These are phyloP conservation scores for Orbicella faveolata DNA, from an alignment of 64 coral and sea anemone species.

Conservation along the genomic window DNA sequence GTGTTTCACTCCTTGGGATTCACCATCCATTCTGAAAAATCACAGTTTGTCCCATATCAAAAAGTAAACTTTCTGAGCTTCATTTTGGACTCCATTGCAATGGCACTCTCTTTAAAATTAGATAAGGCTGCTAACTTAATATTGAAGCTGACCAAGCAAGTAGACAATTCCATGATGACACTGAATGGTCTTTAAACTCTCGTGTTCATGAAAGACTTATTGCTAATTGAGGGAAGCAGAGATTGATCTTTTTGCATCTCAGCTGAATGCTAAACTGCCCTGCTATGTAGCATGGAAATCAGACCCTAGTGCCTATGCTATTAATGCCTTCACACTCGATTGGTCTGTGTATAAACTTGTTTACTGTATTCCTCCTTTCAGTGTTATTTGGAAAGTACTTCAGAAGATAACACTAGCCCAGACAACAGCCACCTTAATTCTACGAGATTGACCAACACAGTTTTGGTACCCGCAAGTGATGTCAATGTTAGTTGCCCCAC, in stretches of 20 bases:
- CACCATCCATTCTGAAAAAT: constrained; percentile 43
- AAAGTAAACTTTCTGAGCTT: constrained; percentile 28
- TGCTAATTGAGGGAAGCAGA: not conserved
- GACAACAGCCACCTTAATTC: constrained; percentile 17
- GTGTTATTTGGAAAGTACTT: constrained; percentile 45
- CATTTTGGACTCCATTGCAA: constrained; percentile 30
- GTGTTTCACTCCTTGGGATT: constrained; percentile 41
- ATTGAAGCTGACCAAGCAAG: constrained; percentile 55
- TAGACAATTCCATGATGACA: constrained; percentile 31
- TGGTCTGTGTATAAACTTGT: constrained; percentile 35
- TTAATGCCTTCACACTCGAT: constrained; percentile 45
- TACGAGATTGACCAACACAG: constrained; percentile 61
- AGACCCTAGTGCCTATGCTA: constrained; percentile 33
- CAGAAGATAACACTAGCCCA: constrained; percentile 14
- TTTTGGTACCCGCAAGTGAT: constrained; percentile 54
- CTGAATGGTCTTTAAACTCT: constrained; percentile 39
- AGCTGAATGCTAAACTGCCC: constrained; percentile 29
- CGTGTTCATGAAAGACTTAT: not conserved
- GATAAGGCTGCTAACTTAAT: constrained; percentile 33
- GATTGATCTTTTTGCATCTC: constrained; percentile 43
- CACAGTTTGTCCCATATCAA: constrained; percentile 13
- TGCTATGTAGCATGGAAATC: constrained; percentile 43
- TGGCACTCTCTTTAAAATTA: constrained; percentile 30
- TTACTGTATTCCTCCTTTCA: constrained; percentile 19
- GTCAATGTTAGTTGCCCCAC: constrained; percentile 27